Evolutionary conservation across 2,113 vertebrate genomes (phyloP), one percentile per base, ranked within the genome.

Genomic region (Notiomystis cincta): DNA sequence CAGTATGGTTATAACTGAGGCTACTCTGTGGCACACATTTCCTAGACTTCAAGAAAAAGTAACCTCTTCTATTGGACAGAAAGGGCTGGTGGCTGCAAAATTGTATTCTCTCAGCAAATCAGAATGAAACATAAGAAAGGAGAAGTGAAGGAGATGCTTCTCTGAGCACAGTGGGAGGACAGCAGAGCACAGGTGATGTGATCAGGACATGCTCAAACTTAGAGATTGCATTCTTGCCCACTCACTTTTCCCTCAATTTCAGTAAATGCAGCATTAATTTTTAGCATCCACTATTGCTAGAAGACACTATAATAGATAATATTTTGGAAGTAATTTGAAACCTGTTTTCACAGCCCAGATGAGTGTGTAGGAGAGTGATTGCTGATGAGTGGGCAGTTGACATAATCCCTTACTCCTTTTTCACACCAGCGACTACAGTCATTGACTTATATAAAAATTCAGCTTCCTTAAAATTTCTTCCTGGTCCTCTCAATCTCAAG

Each of bases 391-490:
- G 42, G 79, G 89, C 57, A 87, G 87, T 67, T 98, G 93, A 90
- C 60, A 72, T 93, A 93, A 89, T 86, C 35, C 25, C 27, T 37
- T 92, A 25, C 40, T 77, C 71, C 90, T 93, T 82, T 75, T 95
- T 96, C 71, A 84, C 80, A 92, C 38, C 40, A 82, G 85, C 89
- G 77, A 76, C 47, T 73, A 44, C 24, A 7, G 11, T n/a, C 12
- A 40, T 47, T 95, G 57, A 89, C 82, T 94, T 96, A 40, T 82
- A 77, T 96, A 97, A 78, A 65, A 69, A 82, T 35, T 82, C 75
- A 75, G 87, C 9, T 58, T 91, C 24, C 67, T 86, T 95, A 65
- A 91, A 86, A 82, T 87, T 66, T 70, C 77, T 96, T 94, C 82
- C 65, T 71, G 25, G 35, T 60, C 50, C 78, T 96, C 75, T 85